Base-by-base conservation (phyloP, 2,888 invertebrate genomes). In the Synanthedon myopaeformis region DNA sequence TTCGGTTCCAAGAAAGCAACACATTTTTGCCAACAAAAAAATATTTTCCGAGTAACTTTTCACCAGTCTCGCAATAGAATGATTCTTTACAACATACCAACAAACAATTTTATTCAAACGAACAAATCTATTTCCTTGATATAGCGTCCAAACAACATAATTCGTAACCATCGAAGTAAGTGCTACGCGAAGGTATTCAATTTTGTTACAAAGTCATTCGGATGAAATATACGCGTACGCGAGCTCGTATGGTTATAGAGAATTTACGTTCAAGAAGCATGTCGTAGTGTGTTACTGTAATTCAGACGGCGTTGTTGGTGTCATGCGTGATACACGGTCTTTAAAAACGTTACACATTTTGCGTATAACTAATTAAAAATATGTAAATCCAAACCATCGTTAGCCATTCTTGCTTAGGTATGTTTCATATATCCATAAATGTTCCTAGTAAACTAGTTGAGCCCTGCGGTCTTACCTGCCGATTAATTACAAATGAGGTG, bases 171-270 rank as follows among this genome's bases (percentile, higher is more conserved):
- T 56, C 45, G 45, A 45, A 45, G 45, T 45, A 45, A 35, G 35
- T 45, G 12, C 49, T 49, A 17, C 17, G 49, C 23, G 49, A 23
- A 45, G 45, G 45, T 66, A 72, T 74, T 74, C 74, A 73, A 79
- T 79, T 79, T 70, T 69, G 72, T 69, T 69, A 68, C 68, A 70
- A 54, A 67, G 73, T 72, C 72, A 69, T 79, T 76, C 59, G 66
- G 68, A 74, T 77, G 76, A 79, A 69, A 79, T 77, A 77, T 68
- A 64, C 61, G 23, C 23, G 59, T 63, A 35, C 35, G 59, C 63
- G 61, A 58, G 54, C 51, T 58, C 52, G 61, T 64, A 59, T 64
- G 67, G 62, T 68, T 70, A 63, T 65, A 57, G 61, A 58, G 62
- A 68, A 76, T 76, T 74, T 74, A 74, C 71, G 67, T 64, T 59